Evolutionary conservation across 2,888 invertebrate genomes (phyloP), one percentile per base, ranked within the genome.

Genomic region (Euspilapteryx auroguttella): DNA sequence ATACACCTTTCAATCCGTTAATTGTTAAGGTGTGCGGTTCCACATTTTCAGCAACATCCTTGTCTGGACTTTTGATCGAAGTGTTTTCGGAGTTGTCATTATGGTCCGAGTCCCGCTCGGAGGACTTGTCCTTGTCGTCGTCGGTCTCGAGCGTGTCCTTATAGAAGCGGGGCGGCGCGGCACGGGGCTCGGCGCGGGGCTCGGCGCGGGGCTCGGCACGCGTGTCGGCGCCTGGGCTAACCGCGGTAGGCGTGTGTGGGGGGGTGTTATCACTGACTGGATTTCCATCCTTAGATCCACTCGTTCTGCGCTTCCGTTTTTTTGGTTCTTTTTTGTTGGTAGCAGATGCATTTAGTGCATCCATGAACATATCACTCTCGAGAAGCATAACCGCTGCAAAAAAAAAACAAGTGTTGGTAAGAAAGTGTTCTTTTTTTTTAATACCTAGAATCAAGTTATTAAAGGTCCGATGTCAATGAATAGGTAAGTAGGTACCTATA

Each of bases 351-450:
- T 82, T 81, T 20, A 96, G 68, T 1, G 94, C 94, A 58, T 94
- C 94, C 86, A 94, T 94, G 55, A 96, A 96, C 65, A 93, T 86
- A 47, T 90, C 91, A 50, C 94, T 94, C 57, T 96, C 96, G 52
- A 91, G 86, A 26, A 95, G 64, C 63, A 83, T 79, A 29, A 88
- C 89, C 87, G 79, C 39, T 79, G 66, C 51, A 69, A 68, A 49
- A 44, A 37, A 41, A 45, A 39, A 32, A 25, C 23, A 9, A 7
- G 8, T 8, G 20, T 20, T 7, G 8, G 6, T 20, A 7, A 20
- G 8, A n/a, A n/a, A n/a, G n/a, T n/a, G n/a, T n/a, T n/a, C n/a
- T n/a, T n/a, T n/a, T n/a, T n/a, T n/a, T 20, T 20, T 7, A 20
- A 20, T 8, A 20, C 20, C 20, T 8, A 20, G 5, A 20, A 20